Evolutionary conservation across 2,888 invertebrate genomes (phyloP), one percentile per base, ranked within the genome.

Genomic region (Eustalomyia histrio): DNA sequence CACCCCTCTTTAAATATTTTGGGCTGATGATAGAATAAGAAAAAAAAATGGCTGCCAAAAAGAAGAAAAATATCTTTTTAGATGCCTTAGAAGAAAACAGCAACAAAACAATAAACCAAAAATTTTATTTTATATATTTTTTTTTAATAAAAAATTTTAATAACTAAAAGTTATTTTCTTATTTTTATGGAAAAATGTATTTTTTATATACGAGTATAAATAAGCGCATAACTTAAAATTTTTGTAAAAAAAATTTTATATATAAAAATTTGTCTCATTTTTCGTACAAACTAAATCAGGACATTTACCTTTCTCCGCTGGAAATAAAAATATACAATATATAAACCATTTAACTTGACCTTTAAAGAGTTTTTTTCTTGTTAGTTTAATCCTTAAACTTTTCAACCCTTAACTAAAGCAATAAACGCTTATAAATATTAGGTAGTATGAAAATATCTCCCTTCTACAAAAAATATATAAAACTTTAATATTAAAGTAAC

Each of bases 51-150:
- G 72, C 75, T 61, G 35, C 63, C 39, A 69, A 57, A 29, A 39
- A 29, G 29, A 29, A 14, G 18, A 24, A 14, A 43, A 61, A 12
- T 35, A 65, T 60, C 61, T 76, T 69, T 80, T 65, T 18, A 64
- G 71, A 80, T 71, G 71, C 76, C 61, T 72, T 80, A 76, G 71
- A 80, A 80, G 76, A 76, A 80, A 80, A 76, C 65, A 76, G 71
- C 71, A 65, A 71, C 9, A 71, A 71, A 71, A 17, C 64, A 52
- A 80, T 80, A 71, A 71, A 67, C 80, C 69, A 76, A 72, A 67
- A 64, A 35, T n/a, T 24, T 16, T 33, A 68, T 21, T 33, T 53
- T 33, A 7, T 29, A 39, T 12, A 47, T 47, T n/a, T n/a, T 14
- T 47, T 6, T 29, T 29, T 29, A 47, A n/a, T n/a, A n/a, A 47